Conservation (phyloP, 2,797 vertebrate genomes). For the Chaetophractus vellerosus region DNA sequence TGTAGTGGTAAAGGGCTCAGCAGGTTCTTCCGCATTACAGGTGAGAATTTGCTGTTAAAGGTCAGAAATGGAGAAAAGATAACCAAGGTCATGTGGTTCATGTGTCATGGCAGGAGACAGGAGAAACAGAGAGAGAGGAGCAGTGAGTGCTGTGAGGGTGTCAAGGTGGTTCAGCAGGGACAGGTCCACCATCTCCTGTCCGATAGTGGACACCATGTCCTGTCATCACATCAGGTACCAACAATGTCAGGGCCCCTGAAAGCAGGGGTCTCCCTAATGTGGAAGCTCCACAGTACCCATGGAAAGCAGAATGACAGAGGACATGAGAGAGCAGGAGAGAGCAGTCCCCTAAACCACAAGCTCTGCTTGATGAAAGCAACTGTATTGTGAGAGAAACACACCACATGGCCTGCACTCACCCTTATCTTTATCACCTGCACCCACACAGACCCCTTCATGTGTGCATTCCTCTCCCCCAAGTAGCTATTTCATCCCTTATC, state of each 20-base stretch:
- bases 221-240: background rate
- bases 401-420: too few relatives aligned
- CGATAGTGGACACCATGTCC: background rate
- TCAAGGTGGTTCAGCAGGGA: background rate
- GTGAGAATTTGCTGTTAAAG: background rate
- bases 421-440: too few relatives aligned
- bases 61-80: background rate
- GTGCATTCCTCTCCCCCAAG: too few relatives aligned
- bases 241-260: background rate
- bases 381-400: background rate
- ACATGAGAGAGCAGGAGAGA: fast-evolving
- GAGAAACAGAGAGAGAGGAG: background rate
- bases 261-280: background rate
- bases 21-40: too few relatives aligned
- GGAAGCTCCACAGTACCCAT: background rate
- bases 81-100: background rate
- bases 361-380: background rate
- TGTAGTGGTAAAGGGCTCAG: background rate
- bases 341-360: background rate
- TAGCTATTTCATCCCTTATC: too few relatives aligned
- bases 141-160: background rate
- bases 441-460: too few relatives aligned
- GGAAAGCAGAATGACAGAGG: background rate
- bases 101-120: too few relatives aligned
- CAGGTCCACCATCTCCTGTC: background rate